Evolutionary conservation across 2,113 vertebrate species (phyloP), one percentile per base, ranked within the genome.

Genomic region (Indicator maculatus): DNA sequence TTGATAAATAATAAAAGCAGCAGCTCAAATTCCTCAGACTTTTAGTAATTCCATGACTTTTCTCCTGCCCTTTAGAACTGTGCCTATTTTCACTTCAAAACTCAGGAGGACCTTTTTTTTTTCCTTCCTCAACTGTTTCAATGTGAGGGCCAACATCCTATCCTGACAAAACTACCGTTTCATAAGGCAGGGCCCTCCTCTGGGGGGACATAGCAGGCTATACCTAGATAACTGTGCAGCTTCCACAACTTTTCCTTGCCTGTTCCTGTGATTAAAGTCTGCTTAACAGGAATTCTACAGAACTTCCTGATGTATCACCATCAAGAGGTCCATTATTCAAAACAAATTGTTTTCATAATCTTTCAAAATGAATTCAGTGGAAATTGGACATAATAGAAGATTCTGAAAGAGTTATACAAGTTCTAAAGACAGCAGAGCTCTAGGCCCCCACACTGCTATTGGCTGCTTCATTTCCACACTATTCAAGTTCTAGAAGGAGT

Each of bases 121-220:
- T 7, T 12, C 12, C 5, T 50, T 39, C 5, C 28, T 65, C 19
- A 39, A 0, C 8, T 60, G 4, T 59, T 55, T 36, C 26, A 59
- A 20, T 4, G 9, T 30, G 13, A 59, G 31, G 14, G 9, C 18
- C 30, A 75, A 36, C 26, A 85, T 53, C 27, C 38, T 44, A 17
- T 23, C n/a, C 17, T 58, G 28, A 53, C 41, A 60, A 23, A 28
- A 55, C 75, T 64, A 23, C 33, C 10, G 24, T 36, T 71, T 63
- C 18, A 20, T 4, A 19, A 12, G 1, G 3, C 70, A 87, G 66
- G 53, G 31, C 27, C 11, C 9, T 18, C 36, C 28, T 45, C 27
- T 17, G 4, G 9, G 27, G n/a, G 16, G 6, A 44, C 28, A 2
- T 41, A 72, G 38, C 16, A 7, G 4, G 31, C 28, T 53, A 5